These are phyloP conservation scores for Crotalus tigris DNA, from an alignment of 2,113 vertebrate genomes.

Conservation along the genomic window DNA sequence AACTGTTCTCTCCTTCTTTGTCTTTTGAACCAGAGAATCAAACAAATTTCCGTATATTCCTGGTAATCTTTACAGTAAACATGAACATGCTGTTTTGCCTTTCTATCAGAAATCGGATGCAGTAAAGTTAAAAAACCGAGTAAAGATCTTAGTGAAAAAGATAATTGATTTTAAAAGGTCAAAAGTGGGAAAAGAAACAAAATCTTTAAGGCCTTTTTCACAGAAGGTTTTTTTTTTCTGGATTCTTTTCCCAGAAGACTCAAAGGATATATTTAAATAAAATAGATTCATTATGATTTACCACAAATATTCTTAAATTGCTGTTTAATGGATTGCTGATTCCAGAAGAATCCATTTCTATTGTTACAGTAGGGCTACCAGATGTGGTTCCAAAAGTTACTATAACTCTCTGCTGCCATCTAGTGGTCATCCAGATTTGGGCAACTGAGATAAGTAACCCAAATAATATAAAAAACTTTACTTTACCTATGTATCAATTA, in stretches of 20 bases:
- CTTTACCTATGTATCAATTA: neutral
- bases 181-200: slow-evolving; percentile 48
- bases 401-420: neutral
- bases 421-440: too few species aligned
- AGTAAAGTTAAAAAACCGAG: slow-evolving; percentile 40
- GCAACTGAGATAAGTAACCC: too few species aligned
- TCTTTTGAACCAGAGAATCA: neutral
- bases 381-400: neutral
- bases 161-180: slow-evolving; percentile 11
- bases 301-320: neutral
- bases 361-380: neutral
- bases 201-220: slow-evolving; percentile 13
- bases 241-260: slow-evolving; percentile 29
- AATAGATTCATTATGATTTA: neutral
- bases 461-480: neutral
- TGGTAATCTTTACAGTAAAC: neutral
- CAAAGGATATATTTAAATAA: slow-evolving; percentile 12
- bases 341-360: neutral
- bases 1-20: neutral
- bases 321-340: neutral
- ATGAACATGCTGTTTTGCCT: neutral
- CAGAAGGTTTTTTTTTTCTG: neutral
- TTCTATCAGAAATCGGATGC: slow-evolving; percentile 18
- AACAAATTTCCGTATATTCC: neutral
- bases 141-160: slow-evolving; percentile 46